Percentiles rank a stretch among this genome's conserved stretches.
Evolutionary conservation across 2,888 invertebrate species (phyloP).

Genomic region (Napeogenes sylphis): DNA sequence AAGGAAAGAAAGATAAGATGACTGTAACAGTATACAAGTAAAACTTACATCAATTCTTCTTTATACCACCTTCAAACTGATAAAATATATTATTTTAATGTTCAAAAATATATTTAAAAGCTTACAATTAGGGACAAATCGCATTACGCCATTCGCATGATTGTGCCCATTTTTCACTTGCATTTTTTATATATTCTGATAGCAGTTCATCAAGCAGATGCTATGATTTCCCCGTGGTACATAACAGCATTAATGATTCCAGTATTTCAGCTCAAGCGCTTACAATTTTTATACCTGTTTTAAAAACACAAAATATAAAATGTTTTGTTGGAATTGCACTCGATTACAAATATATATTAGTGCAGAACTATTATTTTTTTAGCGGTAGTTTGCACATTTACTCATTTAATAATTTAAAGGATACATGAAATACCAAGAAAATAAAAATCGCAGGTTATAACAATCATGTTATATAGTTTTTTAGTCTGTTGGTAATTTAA

Average conservation of each 20-base stretch:
- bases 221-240: no score
- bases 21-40: no score
- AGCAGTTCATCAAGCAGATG: slow-evolving; percentile 24
- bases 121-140: not conserved
- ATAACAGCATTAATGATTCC: slow-evolving; percentile 24
- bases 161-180: slow-evolving; percentile 18
- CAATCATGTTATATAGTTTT: no score
- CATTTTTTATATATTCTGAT: slow-evolving; percentile 24
- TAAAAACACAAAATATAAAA: slow-evolving; percentile 20
- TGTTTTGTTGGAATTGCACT: not conserved
- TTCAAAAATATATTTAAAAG: not conserved
- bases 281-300: slow-evolving; percentile 22
- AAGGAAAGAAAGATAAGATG: no score
- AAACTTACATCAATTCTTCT: no score
- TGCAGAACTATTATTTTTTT: not conserved
- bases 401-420: no score
- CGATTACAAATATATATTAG: no score
- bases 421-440: no score
- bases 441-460: no score
- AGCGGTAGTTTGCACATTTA: no score
- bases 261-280: slow-evolving; percentile 26
- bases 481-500: no score
- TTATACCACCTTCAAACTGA: not conserved
- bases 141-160: slow-evolving; percentile 14
- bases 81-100: not conserved